Evolutionary conservation across 2,888 invertebrate genomes (phyloP).

Genomic region (Eristalinus sepulchralis): DNA sequence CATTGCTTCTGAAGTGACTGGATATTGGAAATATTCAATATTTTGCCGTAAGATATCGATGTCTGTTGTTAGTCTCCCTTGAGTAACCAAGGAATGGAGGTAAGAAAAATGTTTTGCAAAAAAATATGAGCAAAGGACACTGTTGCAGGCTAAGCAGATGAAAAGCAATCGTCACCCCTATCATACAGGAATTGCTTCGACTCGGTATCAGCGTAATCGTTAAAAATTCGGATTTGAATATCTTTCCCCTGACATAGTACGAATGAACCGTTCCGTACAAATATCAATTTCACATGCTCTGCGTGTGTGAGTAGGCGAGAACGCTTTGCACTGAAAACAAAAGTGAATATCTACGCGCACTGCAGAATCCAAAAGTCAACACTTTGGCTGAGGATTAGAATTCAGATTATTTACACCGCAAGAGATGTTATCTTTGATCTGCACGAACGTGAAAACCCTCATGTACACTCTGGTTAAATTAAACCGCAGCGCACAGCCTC

Average conservation of each 20-base stretch:
- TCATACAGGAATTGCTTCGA: not conserved
- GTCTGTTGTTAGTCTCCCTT: not conserved
- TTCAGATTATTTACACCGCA: constrained; percentile 26
- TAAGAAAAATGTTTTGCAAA: not conserved
- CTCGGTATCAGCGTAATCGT: not conserved
- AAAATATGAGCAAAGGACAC: not conserved
- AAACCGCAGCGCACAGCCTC: constrained; percentile 3
- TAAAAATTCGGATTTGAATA: not conserved
- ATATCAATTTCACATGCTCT: not conserved
- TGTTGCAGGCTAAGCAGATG: not conserved
- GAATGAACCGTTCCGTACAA: not conserved
- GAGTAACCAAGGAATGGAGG: not conserved
- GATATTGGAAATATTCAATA: constrained; percentile 28
- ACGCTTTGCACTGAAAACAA: not conserved
- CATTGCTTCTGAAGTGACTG: not conserved
- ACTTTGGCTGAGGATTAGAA: not conserved
- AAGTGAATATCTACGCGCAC: not conserved
- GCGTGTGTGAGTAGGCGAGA: not conserved
- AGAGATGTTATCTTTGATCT: constrained; percentile 6
- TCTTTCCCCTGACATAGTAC: not conserved
- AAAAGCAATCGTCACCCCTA: not conserved
- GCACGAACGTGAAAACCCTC: constrained; percentile 20
- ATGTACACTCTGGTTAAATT: constrained; percentile 21
- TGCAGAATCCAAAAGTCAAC: constrained; percentile 4
- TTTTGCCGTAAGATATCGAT: not conserved